These are phyloP conservation scores for Enteromius argenteus DNA, from an alignment of 2,797 vertebrate genomes.

Conservation along the genomic window DNA sequence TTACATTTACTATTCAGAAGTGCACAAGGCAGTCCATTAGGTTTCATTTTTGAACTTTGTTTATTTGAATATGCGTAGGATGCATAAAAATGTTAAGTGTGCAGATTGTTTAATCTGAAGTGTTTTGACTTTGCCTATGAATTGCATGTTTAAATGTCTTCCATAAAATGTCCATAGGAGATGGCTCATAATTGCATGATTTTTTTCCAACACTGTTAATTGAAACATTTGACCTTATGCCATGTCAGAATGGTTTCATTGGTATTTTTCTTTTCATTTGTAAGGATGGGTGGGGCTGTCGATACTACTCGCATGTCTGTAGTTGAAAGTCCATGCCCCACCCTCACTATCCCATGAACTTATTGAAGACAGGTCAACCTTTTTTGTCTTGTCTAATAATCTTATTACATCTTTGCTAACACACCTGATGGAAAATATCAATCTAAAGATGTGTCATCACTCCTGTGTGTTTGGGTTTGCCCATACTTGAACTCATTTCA, in stretches of 20 bases:
- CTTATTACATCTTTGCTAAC: conserved; percentile 28
- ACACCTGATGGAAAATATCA: conserved; percentile 38
- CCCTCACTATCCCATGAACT: conserved; percentile 21
- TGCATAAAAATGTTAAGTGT: neutral
- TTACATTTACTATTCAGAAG: neutral
- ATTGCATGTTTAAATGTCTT: neutral
- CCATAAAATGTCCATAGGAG: too few species aligned
- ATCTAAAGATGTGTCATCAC: conserved; percentile 29
- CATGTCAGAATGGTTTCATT: neutral
- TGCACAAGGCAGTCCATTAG: neutral
- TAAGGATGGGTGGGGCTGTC: conserved; percentile 27
- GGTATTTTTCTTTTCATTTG: conserved; percentile 9
- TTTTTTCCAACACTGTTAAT: neutral
- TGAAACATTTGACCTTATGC: neutral
- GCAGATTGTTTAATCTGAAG: neutral
- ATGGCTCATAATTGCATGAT: neutral
- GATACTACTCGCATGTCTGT: conserved; percentile 20
- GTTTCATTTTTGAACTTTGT: neutral
- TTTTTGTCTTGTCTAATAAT: conserved; percentile 25
- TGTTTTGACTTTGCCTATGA: conserved; percentile 1
- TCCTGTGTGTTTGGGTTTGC: conserved; percentile 14
- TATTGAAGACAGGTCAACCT: conserved; percentile 28
- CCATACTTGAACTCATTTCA: conserved; percentile 33
- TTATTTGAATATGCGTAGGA: neutral
- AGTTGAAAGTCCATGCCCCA: conserved; percentile 28